Evolutionary conservation across 2,888 invertebrate genomes (phyloP), one percentile per base, ranked within the genome.

Genomic region (Julus scanicus): DNA sequence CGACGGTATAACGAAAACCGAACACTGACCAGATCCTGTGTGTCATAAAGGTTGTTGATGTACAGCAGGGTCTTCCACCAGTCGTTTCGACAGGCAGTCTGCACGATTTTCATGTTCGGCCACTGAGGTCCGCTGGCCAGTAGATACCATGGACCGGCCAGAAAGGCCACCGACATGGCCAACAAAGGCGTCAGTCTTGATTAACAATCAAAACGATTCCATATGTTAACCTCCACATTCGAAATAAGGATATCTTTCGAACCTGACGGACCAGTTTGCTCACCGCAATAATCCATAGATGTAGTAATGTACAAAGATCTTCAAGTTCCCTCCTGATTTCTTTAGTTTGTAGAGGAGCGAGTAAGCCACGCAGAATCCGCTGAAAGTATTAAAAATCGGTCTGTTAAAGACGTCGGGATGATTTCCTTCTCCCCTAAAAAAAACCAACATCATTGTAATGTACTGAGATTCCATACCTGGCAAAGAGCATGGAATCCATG

Each of bases 11-110:
- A 37, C 37, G 40, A 44, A 15, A 37, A n/a, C 13, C 39, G 9
- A 48, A 17, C 53, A 49, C 29, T 29, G 29, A 83, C 44, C 20
- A 87, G 15, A 84, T 39, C 29, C 15, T 13, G 57, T 1, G 15
- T 39, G 49, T 86, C 83, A 57, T 13, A 89, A 13, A 88, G 88
- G 40, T 89, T 89, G 37, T 89, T 89, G 44, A 89, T 89, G 20
- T 89, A 89, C 8, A 89, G 86, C 9, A 89, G 39, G 57, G 89
- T 89, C 83, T 87, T 89, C 89, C 89, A 89, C 89, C 89, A 89
- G 11, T 89, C 88, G 20, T 29, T 44, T 17, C 84, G 85, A n/a
- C 89, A 89, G 20, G 63, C 86, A 20, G 84, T n/a, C 13, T 63
- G 63, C 40, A 3, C 57, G 6, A 49, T 20, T 86, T 85, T 49